A percentile compares a stretch with the other conserved stretches of the same genome.
phyloP scores from a whole-genome alignment of 2,888 invertebrate species.

The Cotesia congregata region DNA sequence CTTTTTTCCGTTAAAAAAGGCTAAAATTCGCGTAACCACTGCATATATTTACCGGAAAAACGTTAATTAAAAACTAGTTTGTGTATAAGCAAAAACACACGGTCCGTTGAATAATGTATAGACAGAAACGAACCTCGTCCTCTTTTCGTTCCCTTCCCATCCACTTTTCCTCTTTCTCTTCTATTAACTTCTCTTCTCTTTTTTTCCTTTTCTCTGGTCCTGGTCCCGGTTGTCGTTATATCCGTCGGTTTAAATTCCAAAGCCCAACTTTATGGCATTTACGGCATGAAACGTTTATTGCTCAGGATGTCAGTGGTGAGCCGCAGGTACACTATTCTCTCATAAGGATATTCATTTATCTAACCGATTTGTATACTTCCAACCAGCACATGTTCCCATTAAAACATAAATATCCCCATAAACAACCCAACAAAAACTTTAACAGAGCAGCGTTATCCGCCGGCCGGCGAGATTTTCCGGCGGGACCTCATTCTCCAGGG shows the following conservation, averaged over 20 bases:
- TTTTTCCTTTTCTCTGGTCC: background rate
- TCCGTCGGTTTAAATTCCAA: slow-evolving; percentile 15
- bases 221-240: background rate
- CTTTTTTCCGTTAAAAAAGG: background rate
- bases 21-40: background rate
- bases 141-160: background rate
- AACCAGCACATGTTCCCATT: background rate
- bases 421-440: too few relatives aligned
- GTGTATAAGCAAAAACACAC: slow-evolving; percentile 15
- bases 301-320: slow-evolving; percentile 15
- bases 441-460: slow-evolving; percentile 22
- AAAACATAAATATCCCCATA: too few relatives aligned
- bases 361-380: background rate
- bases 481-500: slow-evolving; percentile 38
- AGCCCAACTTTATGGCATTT: slow-evolving; percentile 13
- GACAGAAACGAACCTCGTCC: slow-evolving; percentile 22
- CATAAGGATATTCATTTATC: slow-evolving; percentile 8
- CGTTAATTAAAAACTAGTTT: slow-evolving; percentile 14
- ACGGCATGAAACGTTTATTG: slow-evolving; percentile 3
- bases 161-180: background rate
- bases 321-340: slow-evolving; percentile 4
- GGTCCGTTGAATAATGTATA: slow-evolving; percentile 20
- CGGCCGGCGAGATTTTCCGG: slow-evolving; percentile 44
- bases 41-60: background rate
- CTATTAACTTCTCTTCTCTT: background rate